Conservation (phyloP, 2,797 vertebrate genomes). For the Catostomus latipinnis region DNA sequence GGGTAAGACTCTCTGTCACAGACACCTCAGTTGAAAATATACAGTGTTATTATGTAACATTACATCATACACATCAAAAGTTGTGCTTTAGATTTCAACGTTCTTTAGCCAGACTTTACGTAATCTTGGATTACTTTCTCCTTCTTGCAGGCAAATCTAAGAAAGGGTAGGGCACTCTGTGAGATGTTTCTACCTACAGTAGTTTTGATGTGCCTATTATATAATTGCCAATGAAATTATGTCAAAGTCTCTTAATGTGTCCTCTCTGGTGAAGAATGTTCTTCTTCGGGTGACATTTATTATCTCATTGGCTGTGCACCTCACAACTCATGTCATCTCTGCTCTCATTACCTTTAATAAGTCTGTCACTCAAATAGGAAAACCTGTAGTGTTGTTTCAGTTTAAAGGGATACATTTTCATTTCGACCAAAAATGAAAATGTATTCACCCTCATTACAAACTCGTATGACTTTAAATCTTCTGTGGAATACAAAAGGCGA, state of each 20-base stretch:
- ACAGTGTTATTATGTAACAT: not conserved
- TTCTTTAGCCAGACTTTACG: not conserved
- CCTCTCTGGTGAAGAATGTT: slow-evolving; percentile 10
- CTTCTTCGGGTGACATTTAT: not conserved
- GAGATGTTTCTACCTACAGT: not conserved
- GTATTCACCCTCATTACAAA: no score
- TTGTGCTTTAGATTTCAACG: not conserved
- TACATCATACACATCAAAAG: not conserved
- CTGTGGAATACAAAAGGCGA: no score
- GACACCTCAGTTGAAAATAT: not conserved
- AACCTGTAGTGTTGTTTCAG: not conserved
- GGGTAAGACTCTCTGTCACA: slow-evolving; percentile 75
- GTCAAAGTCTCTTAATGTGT: not conserved
- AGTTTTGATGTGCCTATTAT: not conserved
- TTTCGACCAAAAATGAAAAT: no score
- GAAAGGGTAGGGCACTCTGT: slow-evolving; percentile 31
- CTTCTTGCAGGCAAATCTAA: slow-evolving; percentile 44
- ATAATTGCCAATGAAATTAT: no score
- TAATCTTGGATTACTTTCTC: slow-evolving; percentile 35
- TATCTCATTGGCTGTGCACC: not conserved
- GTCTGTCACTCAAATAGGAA: slow-evolving; percentile 5
- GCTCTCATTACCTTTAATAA: not conserved
- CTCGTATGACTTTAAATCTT: no score
- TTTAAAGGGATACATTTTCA: no score
- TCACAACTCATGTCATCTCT: not conserved